Evolutionary conservation across 1,140 invertebrate species (phyloP).

Genomic region (Belonocnema kinseyi): DNA sequence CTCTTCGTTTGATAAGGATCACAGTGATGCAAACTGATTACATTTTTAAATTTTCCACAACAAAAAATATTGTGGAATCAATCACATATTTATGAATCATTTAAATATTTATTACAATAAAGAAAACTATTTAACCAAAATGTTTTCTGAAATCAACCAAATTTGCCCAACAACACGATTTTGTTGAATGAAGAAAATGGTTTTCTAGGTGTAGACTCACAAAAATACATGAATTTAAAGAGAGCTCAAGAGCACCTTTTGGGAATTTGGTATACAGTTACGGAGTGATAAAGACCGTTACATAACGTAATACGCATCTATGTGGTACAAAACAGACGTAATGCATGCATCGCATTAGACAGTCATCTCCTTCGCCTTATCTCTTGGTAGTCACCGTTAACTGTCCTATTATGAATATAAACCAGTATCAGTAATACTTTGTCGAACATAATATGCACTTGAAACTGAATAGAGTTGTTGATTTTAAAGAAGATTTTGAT

Average conservation of each 20-base stretch:
- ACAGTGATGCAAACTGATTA: no score
- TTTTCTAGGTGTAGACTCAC: slow-evolving; percentile 43
- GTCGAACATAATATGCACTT: slow-evolving; percentile 51
- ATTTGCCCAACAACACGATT: no score
- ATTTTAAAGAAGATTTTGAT: background rate
- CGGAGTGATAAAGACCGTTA: slow-evolving; percentile 42
- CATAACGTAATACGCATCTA: slow-evolving; percentile 44
- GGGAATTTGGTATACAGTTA: slow-evolving; percentile 40
- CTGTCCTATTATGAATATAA: slow-evolving; percentile 58
- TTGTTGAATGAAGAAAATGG: no score
- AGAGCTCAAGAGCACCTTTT: slow-evolving; percentile 23
- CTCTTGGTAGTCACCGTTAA: slow-evolving; percentile 59
- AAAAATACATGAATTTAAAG: slow-evolving; percentile 47
- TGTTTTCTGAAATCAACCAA: no score
- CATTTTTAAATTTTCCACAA: no score
- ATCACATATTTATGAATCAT: no score
- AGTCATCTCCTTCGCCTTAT: slow-evolving; percentile 47
- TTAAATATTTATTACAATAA: no score
- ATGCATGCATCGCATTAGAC: slow-evolving; percentile 29
- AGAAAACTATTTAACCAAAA: no score
- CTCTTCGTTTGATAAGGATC: no score
- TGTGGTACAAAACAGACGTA: slow-evolving; percentile 38
- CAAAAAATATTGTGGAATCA: no score
- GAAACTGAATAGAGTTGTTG: slow-evolving; percentile 16
- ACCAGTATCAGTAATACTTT: slow-evolving; percentile 53